Percentiles rank a stretch among this genome's conserved stretches.
Conservation (phyloP, 1,140 invertebrate species). For the Drosophila paulistorum region DNA sequence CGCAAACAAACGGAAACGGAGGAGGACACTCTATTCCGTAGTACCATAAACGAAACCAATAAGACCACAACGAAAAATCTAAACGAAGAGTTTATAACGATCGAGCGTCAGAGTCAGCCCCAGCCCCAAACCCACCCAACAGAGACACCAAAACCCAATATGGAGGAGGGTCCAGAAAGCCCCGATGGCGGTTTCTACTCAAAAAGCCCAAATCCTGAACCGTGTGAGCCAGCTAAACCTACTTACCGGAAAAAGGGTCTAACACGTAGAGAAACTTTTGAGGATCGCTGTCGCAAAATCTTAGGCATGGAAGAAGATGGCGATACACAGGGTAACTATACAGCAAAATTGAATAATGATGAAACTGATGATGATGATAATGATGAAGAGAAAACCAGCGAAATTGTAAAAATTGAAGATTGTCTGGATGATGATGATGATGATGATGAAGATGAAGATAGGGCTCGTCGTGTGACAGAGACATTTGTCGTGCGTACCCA, state of each 20-base stretch:
- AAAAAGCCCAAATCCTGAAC: slow-evolving; percentile 48
- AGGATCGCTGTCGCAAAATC: slow-evolving; percentile 87
- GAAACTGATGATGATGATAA: slow-evolving; percentile 5
- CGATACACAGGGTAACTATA: slow-evolving; percentile 69
- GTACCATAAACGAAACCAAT: slow-evolving; percentile 43
- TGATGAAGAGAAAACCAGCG: slow-evolving; percentile 24
- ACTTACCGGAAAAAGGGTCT: slow-evolving; percentile 66
- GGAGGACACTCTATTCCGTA: slow-evolving; percentile 52
- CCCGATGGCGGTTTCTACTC: slow-evolving; percentile 71
- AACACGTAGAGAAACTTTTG: slow-evolving; percentile 87
- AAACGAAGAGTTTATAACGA: slow-evolving; percentile 70
- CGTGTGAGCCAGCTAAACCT: slow-evolving; percentile 43
- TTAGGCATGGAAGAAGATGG: slow-evolving; percentile 85
- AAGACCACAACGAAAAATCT: slow-evolving; percentile 55
- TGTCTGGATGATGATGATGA: slow-evolving; percentile 76
- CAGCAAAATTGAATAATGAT: slow-evolving; percentile 23
- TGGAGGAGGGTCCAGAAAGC: slow-evolving; percentile 37
- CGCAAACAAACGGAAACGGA: not conserved
- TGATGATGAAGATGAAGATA: slow-evolving; percentile 65
- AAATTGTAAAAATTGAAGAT: slow-evolving; percentile 69
- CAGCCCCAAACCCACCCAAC: not conserved
- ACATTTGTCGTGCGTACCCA: slow-evolving; percentile 54
- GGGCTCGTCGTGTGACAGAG: slow-evolving; percentile 44
- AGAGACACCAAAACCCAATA: slow-evolving; percentile 1
- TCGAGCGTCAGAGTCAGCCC: slow-evolving; percentile 53